A percentile compares a stretch with the other conserved stretches of the same genome.
These are phyloP conservation scores for Phrynocephalus versicolor DNA, from an alignment of 2,113 vertebrate genomes.

Conservation along the genomic window DNA sequence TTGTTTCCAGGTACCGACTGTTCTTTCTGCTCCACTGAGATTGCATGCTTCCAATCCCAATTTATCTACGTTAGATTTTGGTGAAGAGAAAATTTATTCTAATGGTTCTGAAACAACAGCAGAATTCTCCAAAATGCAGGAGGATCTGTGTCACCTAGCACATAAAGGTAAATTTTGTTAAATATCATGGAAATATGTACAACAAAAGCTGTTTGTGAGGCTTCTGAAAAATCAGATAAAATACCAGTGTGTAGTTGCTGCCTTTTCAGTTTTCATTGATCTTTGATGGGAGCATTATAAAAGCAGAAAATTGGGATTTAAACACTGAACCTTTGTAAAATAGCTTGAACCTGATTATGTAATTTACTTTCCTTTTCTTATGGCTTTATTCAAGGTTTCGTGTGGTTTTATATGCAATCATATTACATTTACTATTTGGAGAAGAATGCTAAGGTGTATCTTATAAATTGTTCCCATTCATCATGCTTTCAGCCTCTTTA, in stretches of 20 bases:
- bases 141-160: slow-evolving; percentile 92
- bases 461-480: neutral
- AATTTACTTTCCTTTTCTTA: neutral
- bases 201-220: neutral
- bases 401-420: neutral
- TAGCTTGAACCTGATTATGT: neutral
- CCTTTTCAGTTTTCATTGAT: neutral
- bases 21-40: slow-evolving; percentile 84
- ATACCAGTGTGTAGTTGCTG: neutral
- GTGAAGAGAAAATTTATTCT: slow-evolving; percentile 83
- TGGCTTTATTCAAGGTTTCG: neutral
- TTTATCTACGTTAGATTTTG: slow-evolving; percentile 88
- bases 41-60: slow-evolving; percentile 98
- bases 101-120: slow-evolving; percentile 85
- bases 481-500: neutral
- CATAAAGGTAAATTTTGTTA: slow-evolving; percentile 80
- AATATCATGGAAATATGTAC: neutral
- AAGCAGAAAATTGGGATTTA: neutral
- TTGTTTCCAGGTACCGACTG: slow-evolving; percentile 76
- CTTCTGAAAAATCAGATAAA: slow-evolving; percentile 10
- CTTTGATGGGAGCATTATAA: neutral
- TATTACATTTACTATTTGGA: neutral
- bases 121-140: slow-evolving; percentile 94
- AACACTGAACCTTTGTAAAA: neutral
- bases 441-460: neutral